Evolutionary conservation across 1,140 invertebrate genomes (phyloP).

Genomic region (Neotoxoptera formosana): DNA sequence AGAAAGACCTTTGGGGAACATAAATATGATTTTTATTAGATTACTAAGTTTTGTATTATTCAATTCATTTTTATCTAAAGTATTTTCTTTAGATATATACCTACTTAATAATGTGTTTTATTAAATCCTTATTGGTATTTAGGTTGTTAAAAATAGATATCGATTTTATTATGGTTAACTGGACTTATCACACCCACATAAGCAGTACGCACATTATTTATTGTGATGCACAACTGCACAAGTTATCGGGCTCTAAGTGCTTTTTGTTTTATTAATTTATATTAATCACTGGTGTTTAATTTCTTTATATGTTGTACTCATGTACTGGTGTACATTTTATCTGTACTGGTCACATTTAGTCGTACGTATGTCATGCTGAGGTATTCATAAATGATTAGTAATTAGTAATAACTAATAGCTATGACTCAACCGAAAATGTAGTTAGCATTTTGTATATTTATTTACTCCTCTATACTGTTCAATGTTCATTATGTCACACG

Average conservation of each 20-base stretch:
- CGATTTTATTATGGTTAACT: not conserved
- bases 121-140: not conserved
- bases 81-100: not conserved
- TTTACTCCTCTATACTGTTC: not conserved
- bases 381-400: not conserved
- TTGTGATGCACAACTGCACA: not conserved
- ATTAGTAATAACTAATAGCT: not conserved
- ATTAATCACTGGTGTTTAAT: not conserved
- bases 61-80: not conserved
- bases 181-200: not conserved
- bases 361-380: not conserved
- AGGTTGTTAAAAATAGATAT: not conserved
- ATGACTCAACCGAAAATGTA: not conserved
- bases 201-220: not conserved
- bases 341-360: not conserved
- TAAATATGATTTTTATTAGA: not conserved
- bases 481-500: not conserved
- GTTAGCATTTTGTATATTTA: not conserved
- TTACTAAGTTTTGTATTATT: not conserved
- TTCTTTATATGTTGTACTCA: not conserved
- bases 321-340: not conserved
- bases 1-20: too few species aligned
- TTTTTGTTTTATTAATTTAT: constrained; percentile 3
- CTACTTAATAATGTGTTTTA: not conserved
- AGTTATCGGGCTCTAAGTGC: not conserved